Base-by-base conservation (phyloP, 2,113 vertebrate genomes). In the Cairina moschata region DNA sequence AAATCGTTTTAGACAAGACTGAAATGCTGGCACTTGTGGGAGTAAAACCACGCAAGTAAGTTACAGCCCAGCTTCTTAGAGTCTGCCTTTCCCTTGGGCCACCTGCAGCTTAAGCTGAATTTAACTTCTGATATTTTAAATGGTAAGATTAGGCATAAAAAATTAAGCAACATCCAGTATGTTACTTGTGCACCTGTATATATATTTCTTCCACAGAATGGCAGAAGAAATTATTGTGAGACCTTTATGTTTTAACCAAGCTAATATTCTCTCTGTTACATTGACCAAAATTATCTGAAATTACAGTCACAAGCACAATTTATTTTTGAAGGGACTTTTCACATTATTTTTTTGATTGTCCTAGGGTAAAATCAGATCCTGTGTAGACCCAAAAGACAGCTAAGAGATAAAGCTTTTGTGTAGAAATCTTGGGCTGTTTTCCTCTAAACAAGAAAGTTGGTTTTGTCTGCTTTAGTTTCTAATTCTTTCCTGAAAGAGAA, bases 361-460 rank as follows among this genome's bases (percentile, higher is more conserved):
- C 5, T 21, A 9, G 18, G 22, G 34, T 38, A 50, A 22, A 46
- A 68, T 23, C 25, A 36, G 25, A 50, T 40, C 36, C 18, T 68
- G 3, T 7, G 11, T 38, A 48, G 9, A 25, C 5, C 17, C 28
- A 60, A 7, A 18, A 63, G 36, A 18, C 21, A 87, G 42, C 7
- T 55, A 26, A 75, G 16, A 12, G 12, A 17, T 50, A 6, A 0
- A 1, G 0, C 9, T 84, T 78, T 62, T 48, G 6, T 5, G 20
- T 26, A 4, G 14, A 85, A 90, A 42, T 34, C 17, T 58, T 22
- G 9, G 5, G 2, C 10, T 62, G 11, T 54, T 90, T 79, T 66
- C 22, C 5, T 54, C 18, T 36, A 25, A 18, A 44, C 50, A 69
- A 42, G 4, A 13, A 38, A n/a, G 4, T 6, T 13, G 38, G 40